Base-by-base conservation (phyloP, 2,888 invertebrate species). In the Gastracanthus pulcherrimus region DNA sequence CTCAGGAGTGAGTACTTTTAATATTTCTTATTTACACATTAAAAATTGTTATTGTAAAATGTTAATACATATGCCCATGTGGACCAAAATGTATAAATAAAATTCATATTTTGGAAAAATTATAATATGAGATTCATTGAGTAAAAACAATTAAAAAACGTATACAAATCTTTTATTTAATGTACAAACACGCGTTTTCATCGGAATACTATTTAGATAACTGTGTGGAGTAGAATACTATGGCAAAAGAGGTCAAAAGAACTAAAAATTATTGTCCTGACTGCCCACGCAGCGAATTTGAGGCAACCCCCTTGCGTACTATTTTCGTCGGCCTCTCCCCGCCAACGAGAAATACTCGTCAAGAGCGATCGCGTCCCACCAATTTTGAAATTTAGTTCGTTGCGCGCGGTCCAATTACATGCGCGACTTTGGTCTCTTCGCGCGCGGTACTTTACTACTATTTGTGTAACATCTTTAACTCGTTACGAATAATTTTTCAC, bases 1-100 rank as follows among this genome's bases (percentile, higher is more conserved):
- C 89, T 94, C 89, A 93, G 92, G 92, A 92, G 94, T 94, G 88
- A 93, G 93, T 85, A 80, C 29, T 55, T 51, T 38, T n/a, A 19
- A 71, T 60, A 31, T n/a, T 19, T 45, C 1, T 62, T 9, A 29
- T 11, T 16, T 19, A 31, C 3, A n/a, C n/a, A 62, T 0, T 62
- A 31, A 11, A 9, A n/a, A 48, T n/a, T 26, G n/a, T n/a, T n/a
- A n/a, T n/a, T n/a, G n/a, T n/a, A n/a, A n/a, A n/a, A n/a, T n/a
- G n/a, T n/a, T n/a, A n/a, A n/a, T n/a, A n/a, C n/a, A n/a, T n/a
- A n/a, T n/a, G n/a, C n/a, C n/a, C n/a, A n/a, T n/a, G n/a, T n/a
- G n/a, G 3, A 3, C 13, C n/a, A 13, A 45, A 45, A 45, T n/a
- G n/a, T n/a, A n/a, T n/a, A n/a, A 55, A 55, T 55, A 7, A 55